A percentile compares a stretch with the other conserved stretches of the same genome.
Evolutionary conservation across 2,888 invertebrate species (phyloP).

Genomic region (Megastigmus dorsalis): DNA sequence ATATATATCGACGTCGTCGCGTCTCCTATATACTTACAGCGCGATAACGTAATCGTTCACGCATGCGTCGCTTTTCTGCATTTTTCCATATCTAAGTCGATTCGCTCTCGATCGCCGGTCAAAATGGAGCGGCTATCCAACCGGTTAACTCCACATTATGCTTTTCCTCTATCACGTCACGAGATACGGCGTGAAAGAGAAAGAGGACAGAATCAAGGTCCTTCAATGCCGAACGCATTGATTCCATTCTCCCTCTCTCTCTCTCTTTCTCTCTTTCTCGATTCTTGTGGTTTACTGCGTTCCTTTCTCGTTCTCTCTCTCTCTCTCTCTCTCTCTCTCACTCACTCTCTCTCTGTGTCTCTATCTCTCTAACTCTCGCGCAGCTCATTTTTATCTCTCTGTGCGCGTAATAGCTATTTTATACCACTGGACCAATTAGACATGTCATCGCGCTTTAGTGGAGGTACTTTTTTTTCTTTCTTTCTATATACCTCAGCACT

Average conservation of each 20-base stretch:
- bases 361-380: no score
- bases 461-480: no score
- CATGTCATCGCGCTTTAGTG: no score
- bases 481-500: no score
- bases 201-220: constrained; percentile 26
- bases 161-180: neutral
- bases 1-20: no score
- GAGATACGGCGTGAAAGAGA: neutral
- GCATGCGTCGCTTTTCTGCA: neutral
- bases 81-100: no score
- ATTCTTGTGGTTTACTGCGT: neutral
- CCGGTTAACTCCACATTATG: no score
- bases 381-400: no score
- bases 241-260: neutral
- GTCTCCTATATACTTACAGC: no score
- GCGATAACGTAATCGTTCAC: no score
- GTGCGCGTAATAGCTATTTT: no score
- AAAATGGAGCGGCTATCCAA: constrained; percentile 27
- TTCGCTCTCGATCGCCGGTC: neutral
- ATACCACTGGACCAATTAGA: no score
- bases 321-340: neutral
- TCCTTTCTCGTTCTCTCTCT: neutral
- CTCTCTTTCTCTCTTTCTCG: neutral
- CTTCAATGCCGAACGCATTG: constrained; percentile 41
- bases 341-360: neutral